Evolutionary conservation across 2,113 vertebrate species (phyloP).

Genomic region (Spermophilus dauricus): DNA sequence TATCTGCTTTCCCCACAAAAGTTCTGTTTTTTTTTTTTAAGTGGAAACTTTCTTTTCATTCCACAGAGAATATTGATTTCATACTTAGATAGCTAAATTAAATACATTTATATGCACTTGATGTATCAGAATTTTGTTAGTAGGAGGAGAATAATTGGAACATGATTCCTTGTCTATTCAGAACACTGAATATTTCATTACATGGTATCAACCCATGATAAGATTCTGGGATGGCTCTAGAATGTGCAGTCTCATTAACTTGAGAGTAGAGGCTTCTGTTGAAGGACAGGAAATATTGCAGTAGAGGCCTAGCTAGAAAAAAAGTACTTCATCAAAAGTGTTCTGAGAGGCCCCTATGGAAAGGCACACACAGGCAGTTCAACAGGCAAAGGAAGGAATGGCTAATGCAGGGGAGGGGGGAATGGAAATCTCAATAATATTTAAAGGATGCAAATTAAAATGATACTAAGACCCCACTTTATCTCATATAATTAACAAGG

Average conservation of each 20-base stretch:
- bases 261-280: background rate
- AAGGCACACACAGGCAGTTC: background rate
- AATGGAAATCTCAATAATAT: slow-evolving; percentile 40
- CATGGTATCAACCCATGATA: background rate
- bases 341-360: background rate
- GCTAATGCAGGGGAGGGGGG: background rate
- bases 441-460: slow-evolving; percentile 66
- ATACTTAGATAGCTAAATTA: slow-evolving; percentile 63
- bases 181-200: slow-evolving; percentile 51
- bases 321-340: slow-evolving; percentile 1
- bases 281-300: background rate
- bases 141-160: slow-evolving; percentile 60
- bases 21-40: slow-evolving; percentile 14
- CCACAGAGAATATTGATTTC: slow-evolving; percentile 64
- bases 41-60: slow-evolving; percentile 43
- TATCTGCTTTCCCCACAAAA: slow-evolving; percentile 59
- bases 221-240: background rate
- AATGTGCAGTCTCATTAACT: background rate
- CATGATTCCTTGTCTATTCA: slow-evolving; percentile 25
- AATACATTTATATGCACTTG: slow-evolving; percentile 45
- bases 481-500: slow-evolving; percentile 42
- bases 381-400: slow-evolving; percentile 42
- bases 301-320: background rate
- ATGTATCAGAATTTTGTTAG: slow-evolving; percentile 66
- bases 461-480: slow-evolving; percentile 17